Conservation (phyloP, 1,140 invertebrate genomes). For the Lepidurus arcticus region DNA sequence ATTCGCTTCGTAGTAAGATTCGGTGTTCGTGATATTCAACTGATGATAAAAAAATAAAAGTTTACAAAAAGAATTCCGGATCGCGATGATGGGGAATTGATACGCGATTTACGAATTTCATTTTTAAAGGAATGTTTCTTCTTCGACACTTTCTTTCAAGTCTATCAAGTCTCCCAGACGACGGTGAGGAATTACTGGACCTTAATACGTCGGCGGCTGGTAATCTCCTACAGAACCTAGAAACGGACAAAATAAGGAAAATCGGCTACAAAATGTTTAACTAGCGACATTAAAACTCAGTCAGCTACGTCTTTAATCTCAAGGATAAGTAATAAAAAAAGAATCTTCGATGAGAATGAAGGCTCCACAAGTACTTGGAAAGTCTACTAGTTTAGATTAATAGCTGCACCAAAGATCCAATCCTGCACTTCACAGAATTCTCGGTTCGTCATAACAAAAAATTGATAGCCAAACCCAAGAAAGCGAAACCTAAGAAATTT, state of each 20-base stretch:
- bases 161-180: neutral
- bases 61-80: neutral
- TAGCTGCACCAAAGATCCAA: too few relatives aligned
- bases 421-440: too few relatives aligned
- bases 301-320: too few relatives aligned
- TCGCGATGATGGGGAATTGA: neutral
- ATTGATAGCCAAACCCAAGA: too few relatives aligned
- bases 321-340: too few relatives aligned
- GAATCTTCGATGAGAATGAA: too few relatives aligned
- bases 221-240: constrained; percentile 31
- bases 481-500: too few relatives aligned
- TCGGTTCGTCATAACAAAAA: too few relatives aligned
- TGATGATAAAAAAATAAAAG: neutral
- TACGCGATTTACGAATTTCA: neutral
- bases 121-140: constrained; percentile 1
- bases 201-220: constrained; percentile 33
- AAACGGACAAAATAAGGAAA: neutral
- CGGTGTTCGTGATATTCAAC: neutral
- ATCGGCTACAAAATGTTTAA: neutral
- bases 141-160: neutral
- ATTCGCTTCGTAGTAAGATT: neutral
- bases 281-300: too few relatives aligned
- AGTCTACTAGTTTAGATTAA: too few relatives aligned
- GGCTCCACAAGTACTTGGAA: too few relatives aligned
- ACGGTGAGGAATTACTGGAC: neutral